Base-by-base conservation (phyloP, 2,797 vertebrate genomes). In the Muraenolepis orangiensis region DNA sequence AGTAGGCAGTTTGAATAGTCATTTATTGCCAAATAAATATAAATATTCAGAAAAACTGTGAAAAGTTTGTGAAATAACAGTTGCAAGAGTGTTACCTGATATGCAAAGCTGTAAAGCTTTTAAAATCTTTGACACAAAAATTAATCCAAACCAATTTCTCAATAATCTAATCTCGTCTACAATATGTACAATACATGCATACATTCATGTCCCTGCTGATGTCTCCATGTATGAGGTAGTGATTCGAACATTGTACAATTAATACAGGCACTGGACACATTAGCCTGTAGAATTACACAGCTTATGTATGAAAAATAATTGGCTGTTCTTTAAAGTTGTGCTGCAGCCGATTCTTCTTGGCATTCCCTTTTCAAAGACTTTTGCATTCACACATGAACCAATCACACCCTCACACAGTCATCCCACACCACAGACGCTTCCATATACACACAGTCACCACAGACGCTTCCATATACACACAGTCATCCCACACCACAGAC, bases 231-330 rank as follows among this genome's bases (percentile, higher is more conserved):
- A 64, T 74, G 89, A 91, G 89, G 91, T 90, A 90, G 87, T 85
- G 32, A 72, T 81, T 80, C 70, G 23, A 77, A 34, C 72, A 75
- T 76, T 80, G 68, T 57, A 73, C 31, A 20, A 78, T 20, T 46
- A 51, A 29, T 38, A 4, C 73, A 88, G 90, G 90, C 89, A 91
- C 89, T 90, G 86, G 23, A 70, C 80, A 83, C 67, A 70, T 29
- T 8, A 31, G 31, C 46, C 32, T 26, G 26, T 46, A 46, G 10
- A 31, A 71, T 57, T 32, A 70, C n/a, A 69, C 16, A 57, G 30
- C 64, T n/a, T 57, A 7, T 1, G 20, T 11, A 64, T 28, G 57
- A 26, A 11, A 64, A 64, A 64, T 26, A 64, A 64, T 64, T 64
- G 57, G 57, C 57, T 11, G n/a, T 23, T 64, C 12, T 3, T 64